phyloP scores from a whole-genome alignment of 2,113 vertebrate genomes.

The Gambusia affinis region DNA sequence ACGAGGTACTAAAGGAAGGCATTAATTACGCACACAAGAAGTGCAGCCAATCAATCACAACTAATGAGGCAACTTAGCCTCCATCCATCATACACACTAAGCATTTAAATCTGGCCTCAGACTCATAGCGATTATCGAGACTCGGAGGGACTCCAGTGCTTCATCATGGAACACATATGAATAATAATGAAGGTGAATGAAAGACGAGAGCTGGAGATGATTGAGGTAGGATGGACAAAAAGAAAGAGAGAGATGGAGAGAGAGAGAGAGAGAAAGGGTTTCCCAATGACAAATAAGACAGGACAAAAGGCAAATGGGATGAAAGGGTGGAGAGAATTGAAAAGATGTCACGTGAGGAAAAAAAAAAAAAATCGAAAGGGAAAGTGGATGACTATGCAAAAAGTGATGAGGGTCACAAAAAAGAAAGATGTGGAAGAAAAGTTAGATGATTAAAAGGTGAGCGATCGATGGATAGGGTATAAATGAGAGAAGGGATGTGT shows the following conservation, averaged over 20 bases:
- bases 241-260: background rate
- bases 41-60: constrained; percentile 69
- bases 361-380: constrained; percentile 51
- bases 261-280: constrained; percentile 4
- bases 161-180: constrained; percentile 66
- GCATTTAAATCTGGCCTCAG: constrained; percentile 71
- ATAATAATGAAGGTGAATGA: constrained; percentile 67
- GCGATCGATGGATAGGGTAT: constrained; percentile 7
- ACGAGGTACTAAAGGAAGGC: constrained; percentile 48
- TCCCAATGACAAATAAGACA: constrained; percentile 36
- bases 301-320: constrained; percentile 51
- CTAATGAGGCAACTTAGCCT: constrained; percentile 71
- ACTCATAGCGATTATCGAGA: constrained; percentile 66
- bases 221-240: constrained; percentile 28
- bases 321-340: constrained; percentile 49
- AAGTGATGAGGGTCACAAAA: constrained; percentile 12
- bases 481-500: background rate
- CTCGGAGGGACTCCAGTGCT: constrained; percentile 56
- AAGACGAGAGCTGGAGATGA: constrained; percentile 44
- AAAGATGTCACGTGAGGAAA: constrained; percentile 46
- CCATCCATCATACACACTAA: constrained; percentile 74
- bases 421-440: constrained; percentile 28
- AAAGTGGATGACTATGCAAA: constrained; percentile 62
- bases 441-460: constrained; percentile 36
- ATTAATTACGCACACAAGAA: constrained; percentile 66